phyloP scores from a whole-genome alignment of 2,113 vertebrate genomes.

The Platichthys stellatus region DNA sequence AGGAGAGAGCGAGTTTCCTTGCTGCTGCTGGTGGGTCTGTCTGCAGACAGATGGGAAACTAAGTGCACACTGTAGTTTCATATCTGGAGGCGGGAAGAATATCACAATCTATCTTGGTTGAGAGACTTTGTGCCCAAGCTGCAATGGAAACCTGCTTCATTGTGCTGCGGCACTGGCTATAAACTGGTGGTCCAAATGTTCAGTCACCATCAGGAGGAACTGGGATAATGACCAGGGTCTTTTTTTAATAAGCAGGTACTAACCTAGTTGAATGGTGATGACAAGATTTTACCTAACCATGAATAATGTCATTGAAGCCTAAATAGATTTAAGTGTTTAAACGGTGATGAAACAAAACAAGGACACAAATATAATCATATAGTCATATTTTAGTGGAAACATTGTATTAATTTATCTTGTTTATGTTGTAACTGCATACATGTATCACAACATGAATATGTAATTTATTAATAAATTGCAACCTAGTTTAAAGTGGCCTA shows the following conservation, averaged over 20 bases:
- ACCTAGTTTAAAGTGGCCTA: neutral
- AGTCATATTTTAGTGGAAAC: no score
- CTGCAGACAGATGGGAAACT: conserved; percentile 48
- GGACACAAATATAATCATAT: neutral
- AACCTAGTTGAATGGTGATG: neutral
- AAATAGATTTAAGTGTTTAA: neutral
- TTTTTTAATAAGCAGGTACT: neutral
- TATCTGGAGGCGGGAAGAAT: conserved; percentile 47
- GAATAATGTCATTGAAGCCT: neutral
- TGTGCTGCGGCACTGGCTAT: conserved; percentile 46
- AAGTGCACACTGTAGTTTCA: conserved; percentile 53
- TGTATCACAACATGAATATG: no score
- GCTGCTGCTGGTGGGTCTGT: conserved; percentile 28
- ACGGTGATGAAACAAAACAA: neutral
- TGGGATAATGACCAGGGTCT: neutral
- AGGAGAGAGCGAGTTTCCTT: conserved; percentile 1
- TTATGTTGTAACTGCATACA: no score
- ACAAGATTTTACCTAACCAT: neutral
- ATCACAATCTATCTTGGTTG: conserved; percentile 59
- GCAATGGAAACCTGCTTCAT: conserved; percentile 57
- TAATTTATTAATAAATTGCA: neutral
- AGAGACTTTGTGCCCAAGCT: conserved; percentile 41
- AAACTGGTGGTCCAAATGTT: conserved; percentile 49
- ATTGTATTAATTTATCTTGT: no score
- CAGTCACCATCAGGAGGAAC: conserved; percentile 29